phyloP scores from a whole-genome alignment of 2,797 vertebrate genomes.

The Mormyrus proboscirostris region DNA sequence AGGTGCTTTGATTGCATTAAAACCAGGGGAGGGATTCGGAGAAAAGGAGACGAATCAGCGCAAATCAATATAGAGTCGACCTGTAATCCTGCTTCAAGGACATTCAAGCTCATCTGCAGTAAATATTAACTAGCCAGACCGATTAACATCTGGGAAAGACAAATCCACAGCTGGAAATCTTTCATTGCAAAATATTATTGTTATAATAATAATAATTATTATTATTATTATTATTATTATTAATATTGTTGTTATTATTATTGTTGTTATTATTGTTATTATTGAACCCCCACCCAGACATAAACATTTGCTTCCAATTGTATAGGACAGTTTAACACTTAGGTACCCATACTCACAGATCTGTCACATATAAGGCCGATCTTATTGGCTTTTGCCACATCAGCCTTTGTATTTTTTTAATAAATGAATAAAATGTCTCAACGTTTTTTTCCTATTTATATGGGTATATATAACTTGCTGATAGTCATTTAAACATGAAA shows the following conservation, averaged over 20 bases:
- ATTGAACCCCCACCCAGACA: neutral
- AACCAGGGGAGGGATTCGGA: neutral
- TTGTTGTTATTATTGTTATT: no score
- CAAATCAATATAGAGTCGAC: neutral
- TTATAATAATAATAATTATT: neutral
- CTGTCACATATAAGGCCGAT: neutral
- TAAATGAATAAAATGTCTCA: neutral
- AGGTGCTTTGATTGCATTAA: neutral
- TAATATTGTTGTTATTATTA: no score
- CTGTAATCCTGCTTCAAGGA: neutral
- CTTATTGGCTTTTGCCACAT: neutral
- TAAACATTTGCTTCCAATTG: neutral
- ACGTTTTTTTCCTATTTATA: neutral
- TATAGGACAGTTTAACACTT: neutral
- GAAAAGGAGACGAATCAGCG: neutral
- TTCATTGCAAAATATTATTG: neutral
- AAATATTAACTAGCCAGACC: neutral
- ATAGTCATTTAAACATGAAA: neutral
- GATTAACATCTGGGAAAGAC: neutral
- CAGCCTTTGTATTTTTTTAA: neutral
- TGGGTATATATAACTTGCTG: neutral
- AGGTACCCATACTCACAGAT: neutral
- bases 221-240: no score
- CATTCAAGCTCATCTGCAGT: neutral
- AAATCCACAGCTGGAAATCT: neutral